Evolutionary conservation across 1,140 invertebrate genomes (phyloP).

Genomic region (Heliconius himera): DNA sequence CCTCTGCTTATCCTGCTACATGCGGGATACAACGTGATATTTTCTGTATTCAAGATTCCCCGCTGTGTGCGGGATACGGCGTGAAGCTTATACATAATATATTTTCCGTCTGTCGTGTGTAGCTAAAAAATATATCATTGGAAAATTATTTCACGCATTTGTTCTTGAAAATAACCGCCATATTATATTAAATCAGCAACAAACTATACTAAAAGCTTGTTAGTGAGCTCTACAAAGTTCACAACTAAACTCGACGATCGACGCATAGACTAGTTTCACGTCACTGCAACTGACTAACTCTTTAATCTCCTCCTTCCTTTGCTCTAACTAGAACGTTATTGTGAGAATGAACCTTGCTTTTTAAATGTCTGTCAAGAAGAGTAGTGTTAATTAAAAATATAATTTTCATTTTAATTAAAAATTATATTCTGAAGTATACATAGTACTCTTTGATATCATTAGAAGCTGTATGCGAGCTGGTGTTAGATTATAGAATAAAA

Average conservation of each 20-base stretch:
- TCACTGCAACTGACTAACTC: background rate
- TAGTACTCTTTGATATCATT: too few relatives aligned
- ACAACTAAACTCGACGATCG: background rate
- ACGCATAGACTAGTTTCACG: background rate
- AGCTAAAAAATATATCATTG: too few relatives aligned
- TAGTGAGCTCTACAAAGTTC: background rate
- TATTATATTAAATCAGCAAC: background rate
- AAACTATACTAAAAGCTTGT: background rate
- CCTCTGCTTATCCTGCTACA: too few relatives aligned
- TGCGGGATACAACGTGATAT: too few relatives aligned
- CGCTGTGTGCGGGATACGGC: too few relatives aligned
- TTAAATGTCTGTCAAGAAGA: background rate
- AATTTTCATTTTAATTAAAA: background rate
- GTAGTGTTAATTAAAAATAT: background rate
- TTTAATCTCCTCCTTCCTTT: constrained; percentile 4
- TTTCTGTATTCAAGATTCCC: too few relatives aligned
- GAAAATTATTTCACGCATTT: background rate
- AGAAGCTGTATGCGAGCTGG: too few relatives aligned
- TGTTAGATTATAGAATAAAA: too few relatives aligned
- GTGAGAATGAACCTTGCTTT: background rate
- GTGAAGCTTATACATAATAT: too few relatives aligned
- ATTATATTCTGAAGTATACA: background rate
- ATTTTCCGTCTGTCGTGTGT: too few relatives aligned
- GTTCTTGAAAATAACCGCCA: background rate
- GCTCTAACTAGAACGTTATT: background rate